Evolutionary conservation across 2,113 vertebrate genomes (phyloP).

Genomic region (Felis catus): DNA sequence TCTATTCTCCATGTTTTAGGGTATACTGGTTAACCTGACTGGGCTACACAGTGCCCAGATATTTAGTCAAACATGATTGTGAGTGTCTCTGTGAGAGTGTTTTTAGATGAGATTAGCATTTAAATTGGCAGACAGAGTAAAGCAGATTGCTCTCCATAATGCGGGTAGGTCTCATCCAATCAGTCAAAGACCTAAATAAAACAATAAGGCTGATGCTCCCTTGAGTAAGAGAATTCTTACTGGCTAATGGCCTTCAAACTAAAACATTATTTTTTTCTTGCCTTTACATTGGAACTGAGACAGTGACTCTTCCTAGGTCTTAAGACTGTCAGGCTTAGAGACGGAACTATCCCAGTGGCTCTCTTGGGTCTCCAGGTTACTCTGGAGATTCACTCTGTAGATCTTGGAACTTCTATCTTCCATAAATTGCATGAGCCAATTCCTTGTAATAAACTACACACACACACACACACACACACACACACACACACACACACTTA

Average conservation of each 20-base stretch:
- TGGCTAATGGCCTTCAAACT: neutral
- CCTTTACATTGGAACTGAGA: neutral
- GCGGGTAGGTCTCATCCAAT: neutral
- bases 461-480: neutral
- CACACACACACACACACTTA: neutral
- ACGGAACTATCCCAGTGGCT: neutral
- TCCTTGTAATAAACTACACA: neutral
- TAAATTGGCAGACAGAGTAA: neutral
- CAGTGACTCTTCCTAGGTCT: neutral
- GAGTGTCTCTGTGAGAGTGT: neutral
- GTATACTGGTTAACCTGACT: neutral
- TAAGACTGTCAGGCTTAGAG: neutral
- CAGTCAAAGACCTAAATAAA: neutral
- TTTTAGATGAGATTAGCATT: conserved; percentile 2
- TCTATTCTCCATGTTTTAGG: neutral
- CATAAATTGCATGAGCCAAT: neutral
- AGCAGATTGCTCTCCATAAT: neutral
- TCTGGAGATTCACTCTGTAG: neutral
- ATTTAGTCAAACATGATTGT: conserved; percentile 4
- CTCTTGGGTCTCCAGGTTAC: neutral
- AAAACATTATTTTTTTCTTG: neutral
- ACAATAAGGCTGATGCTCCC: neutral
- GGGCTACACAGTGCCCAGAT: neutral
- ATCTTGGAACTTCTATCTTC: neutral
- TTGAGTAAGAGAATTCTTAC: neutral